phyloP scores from a whole-genome alignment of 2,797 vertebrate genomes.

The Ctenosaura bakeri region DNA sequence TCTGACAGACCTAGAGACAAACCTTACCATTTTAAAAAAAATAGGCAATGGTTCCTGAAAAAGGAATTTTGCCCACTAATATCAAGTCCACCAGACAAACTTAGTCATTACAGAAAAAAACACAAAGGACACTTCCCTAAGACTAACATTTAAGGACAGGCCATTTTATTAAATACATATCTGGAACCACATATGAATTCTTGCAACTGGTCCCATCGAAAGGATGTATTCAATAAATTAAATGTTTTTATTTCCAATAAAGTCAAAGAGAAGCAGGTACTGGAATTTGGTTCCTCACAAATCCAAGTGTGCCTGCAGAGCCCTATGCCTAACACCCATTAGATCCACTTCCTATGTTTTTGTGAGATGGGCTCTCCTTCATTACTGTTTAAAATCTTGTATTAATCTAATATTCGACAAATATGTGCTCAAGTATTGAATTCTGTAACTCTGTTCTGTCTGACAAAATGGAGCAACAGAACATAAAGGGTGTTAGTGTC shows the following conservation, averaged over 20 bases:
- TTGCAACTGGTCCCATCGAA: constrained; percentile 68
- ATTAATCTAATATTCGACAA: not conserved
- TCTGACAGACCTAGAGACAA: constrained; percentile 45
- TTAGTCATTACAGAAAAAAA: constrained; percentile 59
- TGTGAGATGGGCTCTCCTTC: not conserved
- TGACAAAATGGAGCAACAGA: not conserved
- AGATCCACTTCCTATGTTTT: not conserved
- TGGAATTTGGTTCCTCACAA: not conserved
- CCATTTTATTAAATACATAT: constrained; percentile 69
- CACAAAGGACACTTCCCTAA: constrained; percentile 40
- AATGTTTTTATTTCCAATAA: too few species aligned
- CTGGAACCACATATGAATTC: constrained; percentile 73
- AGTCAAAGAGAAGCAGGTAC: constrained; percentile 62
- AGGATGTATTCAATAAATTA: constrained; percentile 69
- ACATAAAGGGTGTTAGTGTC: not conserved
- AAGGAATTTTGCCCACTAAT: constrained; percentile 44
- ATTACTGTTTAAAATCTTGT: not conserved
- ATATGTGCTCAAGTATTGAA: not conserved
- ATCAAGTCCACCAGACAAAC: constrained; percentile 53
- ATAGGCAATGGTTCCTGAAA: constrained; percentile 45
- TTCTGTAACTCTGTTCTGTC: not conserved
- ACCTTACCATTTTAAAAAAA: constrained; percentile 39
- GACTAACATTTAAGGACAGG: constrained; percentile 69
- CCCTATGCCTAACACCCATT: not conserved
- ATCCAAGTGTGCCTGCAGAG: not conserved